Base-by-base conservation (phyloP, 2,888 invertebrate species). In the Drosophila mulleri region DNA sequence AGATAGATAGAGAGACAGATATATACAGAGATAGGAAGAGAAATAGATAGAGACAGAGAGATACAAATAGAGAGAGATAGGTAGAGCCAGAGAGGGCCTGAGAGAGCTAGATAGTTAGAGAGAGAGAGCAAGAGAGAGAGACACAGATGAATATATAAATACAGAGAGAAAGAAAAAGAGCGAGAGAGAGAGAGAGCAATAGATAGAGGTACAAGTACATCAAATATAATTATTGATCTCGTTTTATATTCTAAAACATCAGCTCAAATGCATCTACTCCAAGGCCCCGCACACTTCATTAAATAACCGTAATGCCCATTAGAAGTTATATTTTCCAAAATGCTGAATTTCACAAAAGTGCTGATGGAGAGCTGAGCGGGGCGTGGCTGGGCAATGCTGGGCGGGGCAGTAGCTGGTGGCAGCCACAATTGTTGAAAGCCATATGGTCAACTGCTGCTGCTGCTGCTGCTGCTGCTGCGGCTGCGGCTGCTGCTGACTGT, bases 341-440 rank as follows among this genome's bases (percentile, higher is more conserved):
- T 14, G 32, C 26, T 62, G 67, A 68, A 72, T 48, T 35, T 47
- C 54, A 52, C 54, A 69, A 77, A 71, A 66, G 57, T 52, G 54
- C 32, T 26, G 44, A 26, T 44, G 20, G 32, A 32, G 20, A 32
- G 26, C n/a, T 48, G 32, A 18, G 16, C 7, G 18, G 29, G 3
- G 9, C 9, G 3, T 3, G 2, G 32, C 9, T 32, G 32, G n/a
- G n/a, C n/a, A n/a, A n/a, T n/a, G n/a, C n/a, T n/a, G n/a, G 29
- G 32, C 9, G 11, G 42, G 41, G 12, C 29, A 29, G 42, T n/a
- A 18, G 53, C 53, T 53, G 59, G 32, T 58, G 66, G n/a, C 26
- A 48, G 68, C 85, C 75, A 57, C 82, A 82, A 71, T 70, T 82
- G 82, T 85, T 85, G 85, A 88, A 88, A 85, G 78, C 80, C 79